phyloP scores from a whole-genome alignment of 2,797 vertebrate genomes.

The Martes flavigula region DNA sequence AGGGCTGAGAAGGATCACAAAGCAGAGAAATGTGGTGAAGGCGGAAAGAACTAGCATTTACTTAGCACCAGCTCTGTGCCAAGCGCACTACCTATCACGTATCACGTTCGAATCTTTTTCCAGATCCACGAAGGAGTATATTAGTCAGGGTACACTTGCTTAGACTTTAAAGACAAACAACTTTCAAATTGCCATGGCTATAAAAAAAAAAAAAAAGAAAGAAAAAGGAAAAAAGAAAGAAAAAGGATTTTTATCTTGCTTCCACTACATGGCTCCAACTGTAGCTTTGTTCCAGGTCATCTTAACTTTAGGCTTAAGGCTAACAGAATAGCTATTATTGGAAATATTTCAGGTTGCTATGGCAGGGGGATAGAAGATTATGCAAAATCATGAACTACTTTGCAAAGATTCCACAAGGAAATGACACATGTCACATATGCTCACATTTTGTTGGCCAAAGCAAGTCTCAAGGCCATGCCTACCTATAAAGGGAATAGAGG shows the following conservation, averaged over 20 bases:
- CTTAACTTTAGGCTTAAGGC: background rate
- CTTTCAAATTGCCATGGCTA: background rate
- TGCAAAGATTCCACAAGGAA: constrained; percentile 30
- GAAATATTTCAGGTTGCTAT: background rate
- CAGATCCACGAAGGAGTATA: background rate
- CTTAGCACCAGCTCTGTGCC: background rate
- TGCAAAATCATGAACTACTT: background rate
- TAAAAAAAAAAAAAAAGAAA: background rate
- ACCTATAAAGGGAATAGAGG: background rate
- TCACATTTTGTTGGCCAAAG: constrained; percentile 8
- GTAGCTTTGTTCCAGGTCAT: background rate
- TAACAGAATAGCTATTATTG: background rate
- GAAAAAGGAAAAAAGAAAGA: background rate
- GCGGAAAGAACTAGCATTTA: background rate
- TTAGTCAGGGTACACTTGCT: background rate
- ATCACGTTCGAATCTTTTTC: background rate
- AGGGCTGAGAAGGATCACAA: background rate
- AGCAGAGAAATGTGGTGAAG: background rate
- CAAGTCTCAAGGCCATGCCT: background rate
- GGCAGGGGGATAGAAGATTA: background rate
- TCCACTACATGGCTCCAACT: background rate
- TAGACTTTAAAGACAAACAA: background rate
- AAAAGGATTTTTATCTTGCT: background rate
- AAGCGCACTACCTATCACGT: background rate
- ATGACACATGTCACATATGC: background rate